Conservation (phyloP, 2,888 invertebrate species). For the Rhamnusium bicolor region DNA sequence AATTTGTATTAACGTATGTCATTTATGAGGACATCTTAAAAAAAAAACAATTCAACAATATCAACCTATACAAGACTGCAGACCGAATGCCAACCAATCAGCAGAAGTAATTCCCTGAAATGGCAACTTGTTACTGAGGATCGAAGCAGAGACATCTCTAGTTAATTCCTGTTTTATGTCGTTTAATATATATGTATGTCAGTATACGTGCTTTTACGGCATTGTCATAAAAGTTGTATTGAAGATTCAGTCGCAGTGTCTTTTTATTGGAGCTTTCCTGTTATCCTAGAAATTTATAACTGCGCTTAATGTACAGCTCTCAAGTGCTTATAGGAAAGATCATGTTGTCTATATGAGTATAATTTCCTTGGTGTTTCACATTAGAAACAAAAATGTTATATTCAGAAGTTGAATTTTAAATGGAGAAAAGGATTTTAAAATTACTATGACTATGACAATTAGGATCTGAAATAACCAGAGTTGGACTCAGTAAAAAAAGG, state of each 20-base stretch:
- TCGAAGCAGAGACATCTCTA: slow-evolving; percentile 17
- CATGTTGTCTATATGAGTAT: neutral
- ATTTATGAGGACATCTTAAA: no score
- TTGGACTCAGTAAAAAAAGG: no score
- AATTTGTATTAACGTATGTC: no score
- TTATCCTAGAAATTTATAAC: slow-evolving; percentile 25
- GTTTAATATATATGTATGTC: slow-evolving; percentile 23
- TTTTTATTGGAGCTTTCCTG: slow-evolving; percentile 19
- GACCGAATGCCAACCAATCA: neutral
- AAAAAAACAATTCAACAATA: no score
- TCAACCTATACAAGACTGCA: neutral
- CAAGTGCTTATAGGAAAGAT: neutral
- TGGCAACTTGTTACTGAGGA: slow-evolving; percentile 15
- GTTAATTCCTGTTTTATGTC: slow-evolving; percentile 32
- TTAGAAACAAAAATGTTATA: no score
- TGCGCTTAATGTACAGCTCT: slow-evolving; percentile 9
- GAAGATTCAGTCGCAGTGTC: slow-evolving; percentile 22
- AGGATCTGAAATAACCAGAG: no score
- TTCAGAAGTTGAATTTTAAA: no score
- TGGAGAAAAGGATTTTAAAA: no score
- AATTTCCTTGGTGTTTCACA: neutral
- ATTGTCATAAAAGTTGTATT: slow-evolving; percentile 34
- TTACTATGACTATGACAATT: no score
- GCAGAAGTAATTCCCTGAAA: slow-evolving; percentile 6
- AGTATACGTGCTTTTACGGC: slow-evolving; percentile 28